These are phyloP conservation scores for Diloba caeruleocephala DNA, from an alignment of 2,888 invertebrate species.

Conservation along the genomic window DNA sequence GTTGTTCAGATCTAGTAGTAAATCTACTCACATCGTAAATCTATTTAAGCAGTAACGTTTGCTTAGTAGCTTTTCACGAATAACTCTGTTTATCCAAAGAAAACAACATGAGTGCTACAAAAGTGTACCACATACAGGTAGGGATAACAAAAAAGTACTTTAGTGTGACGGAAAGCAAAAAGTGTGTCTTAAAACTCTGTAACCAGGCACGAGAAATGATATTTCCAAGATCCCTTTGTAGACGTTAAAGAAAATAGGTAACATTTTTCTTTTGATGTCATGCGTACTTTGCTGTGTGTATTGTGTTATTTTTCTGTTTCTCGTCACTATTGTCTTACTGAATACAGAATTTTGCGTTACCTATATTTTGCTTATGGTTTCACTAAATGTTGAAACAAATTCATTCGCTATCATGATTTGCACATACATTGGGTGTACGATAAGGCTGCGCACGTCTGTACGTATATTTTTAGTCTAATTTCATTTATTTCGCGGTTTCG, in stretches of 20 bases:
- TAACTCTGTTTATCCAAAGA: conserved; percentile 21
- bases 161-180: conserved; percentile 42
- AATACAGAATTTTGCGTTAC: conserved; percentile 16
- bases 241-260: conserved; percentile 57
- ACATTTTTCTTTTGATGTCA: conserved; percentile 57
- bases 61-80: conserved; percentile 28
- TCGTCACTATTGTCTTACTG: conserved; percentile 41
- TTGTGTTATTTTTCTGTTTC: conserved; percentile 47
- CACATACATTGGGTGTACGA: neutral
- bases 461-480: conserved; percentile 45
- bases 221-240: conserved; percentile 59
- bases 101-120: conserved; percentile 22
- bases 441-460: conserved; percentile 22
- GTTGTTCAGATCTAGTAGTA: conserved; percentile 28
- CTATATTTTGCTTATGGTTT: neutral
- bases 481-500: conserved; percentile 39
- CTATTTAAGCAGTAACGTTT: conserved; percentile 22
- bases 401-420: conserved; percentile 4
- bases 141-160: conserved; percentile 40
- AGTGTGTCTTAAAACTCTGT: conserved; percentile 53
- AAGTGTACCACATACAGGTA: conserved; percentile 33
- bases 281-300: conserved; percentile 34
- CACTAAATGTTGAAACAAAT: conserved; percentile 13
- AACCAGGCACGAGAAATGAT: conserved; percentile 58
- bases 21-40: conserved; percentile 23